Percentiles rank a stretch among this genome's conserved stretches.
Evolutionary conservation across 2,797 vertebrate species (phyloP).

Genomic region (Lagorchestes hirsutus): DNA sequence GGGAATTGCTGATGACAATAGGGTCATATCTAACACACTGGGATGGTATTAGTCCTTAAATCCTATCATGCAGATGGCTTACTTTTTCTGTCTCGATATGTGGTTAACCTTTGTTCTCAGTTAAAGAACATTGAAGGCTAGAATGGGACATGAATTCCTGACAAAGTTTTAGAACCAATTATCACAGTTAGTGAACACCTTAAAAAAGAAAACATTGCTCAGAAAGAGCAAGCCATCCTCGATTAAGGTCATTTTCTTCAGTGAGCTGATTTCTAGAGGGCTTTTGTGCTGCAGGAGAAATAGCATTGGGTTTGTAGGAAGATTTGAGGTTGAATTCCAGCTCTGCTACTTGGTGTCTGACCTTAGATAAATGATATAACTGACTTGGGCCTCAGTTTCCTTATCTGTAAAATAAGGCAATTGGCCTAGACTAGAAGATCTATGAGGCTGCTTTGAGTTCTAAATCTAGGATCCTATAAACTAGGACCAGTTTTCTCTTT

Average conservation of each 20-base stretch:
- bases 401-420: neutral
- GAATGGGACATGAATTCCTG: neutral
- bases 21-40: neutral
- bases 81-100: neutral
- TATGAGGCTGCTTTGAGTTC: neutral
- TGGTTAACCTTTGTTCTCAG: neutral
- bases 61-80: neutral
- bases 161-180: neutral
- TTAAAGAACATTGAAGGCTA: neutral
- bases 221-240: neutral
- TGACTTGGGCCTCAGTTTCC: neutral
- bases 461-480: neutral
- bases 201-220: neutral
- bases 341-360: neutral
- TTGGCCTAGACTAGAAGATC: neutral
- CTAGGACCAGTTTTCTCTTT: neutral
- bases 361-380: neutral
- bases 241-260: neutral
- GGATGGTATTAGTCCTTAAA: neutral
- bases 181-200: neutral
- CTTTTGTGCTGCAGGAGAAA: neutral
- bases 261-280: neutral
- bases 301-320: neutral
- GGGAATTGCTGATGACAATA: neutral
- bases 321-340: neutral